Evolutionary conservation across 2,113 vertebrate species (phyloP), one percentile per base, ranked within the genome.

Genomic region (Indicator indicator): DNA sequence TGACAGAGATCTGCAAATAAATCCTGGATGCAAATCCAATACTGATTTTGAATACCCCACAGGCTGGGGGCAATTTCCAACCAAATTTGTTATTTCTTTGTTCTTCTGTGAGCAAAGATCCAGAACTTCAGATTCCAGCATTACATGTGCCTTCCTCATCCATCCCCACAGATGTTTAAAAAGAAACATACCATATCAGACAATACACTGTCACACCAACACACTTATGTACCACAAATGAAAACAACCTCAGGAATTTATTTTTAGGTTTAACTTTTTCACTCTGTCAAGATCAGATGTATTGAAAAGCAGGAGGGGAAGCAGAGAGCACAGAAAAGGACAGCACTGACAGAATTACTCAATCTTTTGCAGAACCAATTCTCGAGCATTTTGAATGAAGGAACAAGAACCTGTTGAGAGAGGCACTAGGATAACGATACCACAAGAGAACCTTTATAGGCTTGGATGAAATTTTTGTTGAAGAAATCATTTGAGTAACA

Each of bases 301-400:
- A 65, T 10, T 65, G 30, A 76, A 79, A 83, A 71, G 24, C 56
- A 46, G 28, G 11, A 92, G 52, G 62, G 18, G 73, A 80, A 97
- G 88, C 77, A 95, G 88, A 93, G 73, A 96, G 75, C 58, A 75
- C 0, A 3, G 54, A 95, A 96, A 54, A 32, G n/a, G 87, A 92
- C 19, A 76, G 67, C 81, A 93, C 73, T 79, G 23, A 60, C 96
- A 93, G 82, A 95, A 93, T 85, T 71, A 95, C 50, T 85, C 52
- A 67, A 83, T 83, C 67, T 96, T 90, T 92, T 10, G 1, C 90
- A 96, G 75, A 95, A 83, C 23, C 14, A 60, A 56, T 84, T 84
- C 60, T 32, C 21, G 36, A 94, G 89, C 68, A 79, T 77, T 78
- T 75, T 50, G 33, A 92, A 73, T 65, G 78, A 94, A 84, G 83